phyloP scores from a whole-genome alignment of 2,888 invertebrate genomes.

The Deroplatys truncata region DNA sequence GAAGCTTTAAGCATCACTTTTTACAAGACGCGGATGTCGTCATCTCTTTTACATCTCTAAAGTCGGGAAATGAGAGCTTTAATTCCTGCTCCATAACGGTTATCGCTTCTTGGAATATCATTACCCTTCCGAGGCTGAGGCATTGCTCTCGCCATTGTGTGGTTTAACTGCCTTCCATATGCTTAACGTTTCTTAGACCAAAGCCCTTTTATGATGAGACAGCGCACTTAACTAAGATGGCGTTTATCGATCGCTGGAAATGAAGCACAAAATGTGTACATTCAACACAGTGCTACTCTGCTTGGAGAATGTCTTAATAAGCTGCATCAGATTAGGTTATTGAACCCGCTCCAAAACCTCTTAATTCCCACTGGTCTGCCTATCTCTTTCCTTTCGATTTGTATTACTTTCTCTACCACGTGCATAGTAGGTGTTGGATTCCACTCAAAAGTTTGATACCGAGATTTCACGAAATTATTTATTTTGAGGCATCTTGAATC shows the following conservation, averaged over 20 bases:
- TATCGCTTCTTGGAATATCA: background rate
- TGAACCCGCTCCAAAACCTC: too few species aligned
- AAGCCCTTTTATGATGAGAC: background rate
- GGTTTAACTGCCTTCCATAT: background rate
- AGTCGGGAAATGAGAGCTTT: background rate
- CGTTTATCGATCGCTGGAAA: background rate
- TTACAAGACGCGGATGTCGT: background rate
- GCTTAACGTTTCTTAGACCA: background rate
- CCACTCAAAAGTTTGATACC: too few species aligned
- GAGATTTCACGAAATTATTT: too few species aligned
- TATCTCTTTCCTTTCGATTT: too few species aligned
- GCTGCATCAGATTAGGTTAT: too few species aligned
- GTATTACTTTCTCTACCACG: too few species aligned
- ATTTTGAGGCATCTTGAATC: too few species aligned
- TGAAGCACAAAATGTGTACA: background rate
- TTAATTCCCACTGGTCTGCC: too few species aligned
- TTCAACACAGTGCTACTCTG: too few species aligned
- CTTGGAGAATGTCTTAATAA: too few species aligned
- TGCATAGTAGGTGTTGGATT: too few species aligned
- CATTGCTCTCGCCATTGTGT: background rate
- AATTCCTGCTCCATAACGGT: background rate
- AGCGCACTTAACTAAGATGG: background rate
- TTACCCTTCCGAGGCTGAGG: background rate
- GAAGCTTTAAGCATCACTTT: background rate
- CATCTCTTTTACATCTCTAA: background rate